Evolutionary conservation across 2,888 invertebrate genomes (phyloP), one percentile per base, ranked within the genome.

Genomic region (Nymphalis c-album): DNA sequence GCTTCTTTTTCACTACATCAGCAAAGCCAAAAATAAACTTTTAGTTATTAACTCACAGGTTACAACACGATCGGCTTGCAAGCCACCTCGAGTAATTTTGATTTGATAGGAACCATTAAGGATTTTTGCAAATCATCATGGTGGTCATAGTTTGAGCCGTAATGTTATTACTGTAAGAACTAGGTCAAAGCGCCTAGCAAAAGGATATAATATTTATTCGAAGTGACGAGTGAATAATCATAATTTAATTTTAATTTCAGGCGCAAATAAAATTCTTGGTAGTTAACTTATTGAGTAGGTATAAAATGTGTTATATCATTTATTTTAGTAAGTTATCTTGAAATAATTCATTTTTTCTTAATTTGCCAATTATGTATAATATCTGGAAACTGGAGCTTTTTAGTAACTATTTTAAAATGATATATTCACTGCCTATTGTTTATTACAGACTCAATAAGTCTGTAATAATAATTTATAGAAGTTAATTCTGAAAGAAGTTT

Each of bases 61-160:
- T 40, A 48, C 45, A 61, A 63, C 67, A 61, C 70, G 64, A 67
- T 61, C 60, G 57, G 8, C 50, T 58, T 46, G 51, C 50, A n/a
- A 47, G 51, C 18, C 59, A 57, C 47, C 48, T 58, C 22, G 31
- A 40, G 46, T 26, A 64, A 48, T 57, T 68, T 50, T 67, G 31
- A 60, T 17, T 62, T 40, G 18, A 59, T 65, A 71, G 48, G 60
- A 59, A 68, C 59, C 61, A 45, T 48, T 67, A 70, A 69, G 68
- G 70, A 63, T 61, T 66, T 65, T 66, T 26, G 48, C 65, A 68
- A 69, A 48, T 67, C 67, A 55, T 58, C 63, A 57, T 35, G 48
- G 18, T 17, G 26, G 50, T 45, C n/a, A 26, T 62, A 18, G 35
- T 22, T 57, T 47, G 51, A 57, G 35, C 35, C 20, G 48, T 53